Evolutionary conservation across 1,140 invertebrate species (phyloP).

Genomic region (Drosophila subpulchrella): DNA sequence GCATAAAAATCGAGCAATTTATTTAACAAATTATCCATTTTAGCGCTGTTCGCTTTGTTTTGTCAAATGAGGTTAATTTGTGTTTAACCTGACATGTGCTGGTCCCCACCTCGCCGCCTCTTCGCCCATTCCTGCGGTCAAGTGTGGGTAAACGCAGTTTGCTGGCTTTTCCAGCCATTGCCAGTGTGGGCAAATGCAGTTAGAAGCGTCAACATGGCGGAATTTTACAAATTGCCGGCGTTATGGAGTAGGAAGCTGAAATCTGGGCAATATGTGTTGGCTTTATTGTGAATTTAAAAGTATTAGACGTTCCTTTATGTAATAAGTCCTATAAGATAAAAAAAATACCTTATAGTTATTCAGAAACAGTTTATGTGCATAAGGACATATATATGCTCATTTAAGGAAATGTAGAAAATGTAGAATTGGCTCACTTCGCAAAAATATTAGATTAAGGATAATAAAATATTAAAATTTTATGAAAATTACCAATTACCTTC

Average conservation of each 20-base stretch:
- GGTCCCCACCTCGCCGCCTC: conserved; percentile 1
- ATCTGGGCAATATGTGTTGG: background rate
- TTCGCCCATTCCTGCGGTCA: conserved; percentile 13
- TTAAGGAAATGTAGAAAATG: no score
- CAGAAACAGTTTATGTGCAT: no score
- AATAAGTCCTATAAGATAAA: no score
- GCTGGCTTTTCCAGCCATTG: conserved; percentile 11
- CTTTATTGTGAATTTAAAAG: no score
- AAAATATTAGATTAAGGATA: no score
- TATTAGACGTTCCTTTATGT: no score
- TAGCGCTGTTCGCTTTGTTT: conserved; percentile 77
- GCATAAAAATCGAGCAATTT: conserved; percentile 80
- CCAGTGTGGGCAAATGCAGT: conserved; percentile 34
- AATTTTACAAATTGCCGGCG: conserved; percentile 15
- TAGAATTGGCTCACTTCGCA: no score
- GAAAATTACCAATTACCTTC: no score
- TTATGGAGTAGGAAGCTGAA: background rate
- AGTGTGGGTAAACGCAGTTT: conserved; percentile 54
- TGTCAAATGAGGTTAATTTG: conserved; percentile 84
- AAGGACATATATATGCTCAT: no score
- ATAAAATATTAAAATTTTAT: no score
- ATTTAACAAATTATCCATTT: conserved; percentile 85
- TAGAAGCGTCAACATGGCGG: conserved; percentile 35
- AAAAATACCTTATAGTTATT: no score
- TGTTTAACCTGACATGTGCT: conserved; percentile 65